Evolutionary conservation across 2,888 invertebrate species (phyloP).

Genomic region (Agrotis ipsilon): DNA sequence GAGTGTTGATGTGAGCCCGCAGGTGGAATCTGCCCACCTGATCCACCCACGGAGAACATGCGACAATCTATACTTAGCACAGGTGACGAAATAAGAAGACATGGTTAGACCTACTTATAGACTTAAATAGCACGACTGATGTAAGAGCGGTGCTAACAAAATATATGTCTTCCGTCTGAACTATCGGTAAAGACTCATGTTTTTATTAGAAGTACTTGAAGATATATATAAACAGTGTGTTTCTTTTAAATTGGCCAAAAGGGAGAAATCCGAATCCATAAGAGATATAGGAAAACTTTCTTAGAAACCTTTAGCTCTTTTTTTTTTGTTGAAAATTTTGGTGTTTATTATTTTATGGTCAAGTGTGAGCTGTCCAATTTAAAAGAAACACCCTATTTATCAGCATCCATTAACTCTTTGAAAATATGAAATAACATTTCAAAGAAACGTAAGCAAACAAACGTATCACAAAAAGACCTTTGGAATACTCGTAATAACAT

Average conservation of each 20-base stretch:
- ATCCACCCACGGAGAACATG: conserved; percentile 31
- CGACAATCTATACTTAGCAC: conserved; percentile 30
- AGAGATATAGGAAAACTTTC: no score
- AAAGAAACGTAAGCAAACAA: background rate
- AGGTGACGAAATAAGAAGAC: conserved; percentile 25
- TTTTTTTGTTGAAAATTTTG: no score
- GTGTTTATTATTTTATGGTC: no score
- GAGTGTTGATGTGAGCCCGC: conserved; percentile 6
- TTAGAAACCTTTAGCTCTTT: no score
- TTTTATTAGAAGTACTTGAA: background rate
- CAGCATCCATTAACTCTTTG: no score
- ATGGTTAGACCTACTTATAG: conserved; percentile 11
- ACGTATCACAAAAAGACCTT: background rate
- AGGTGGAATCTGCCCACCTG: conserved; percentile 36
- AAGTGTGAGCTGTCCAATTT: no score
- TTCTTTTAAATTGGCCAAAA: no score
- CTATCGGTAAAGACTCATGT: background rate
- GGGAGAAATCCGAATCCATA: no score
- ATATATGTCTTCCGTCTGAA: conserved; percentile 13
- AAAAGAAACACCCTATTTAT: no score
- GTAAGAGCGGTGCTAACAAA: conserved; percentile 10
- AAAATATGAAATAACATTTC: background rate
- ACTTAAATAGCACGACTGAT: conserved; percentile 28
- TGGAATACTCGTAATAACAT: background rate
- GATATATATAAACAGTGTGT: no score